These are phyloP conservation scores for Scomberomorus guttatus DNA, from an alignment of 2,797 vertebrate genomes.

Conservation along the genomic window DNA sequence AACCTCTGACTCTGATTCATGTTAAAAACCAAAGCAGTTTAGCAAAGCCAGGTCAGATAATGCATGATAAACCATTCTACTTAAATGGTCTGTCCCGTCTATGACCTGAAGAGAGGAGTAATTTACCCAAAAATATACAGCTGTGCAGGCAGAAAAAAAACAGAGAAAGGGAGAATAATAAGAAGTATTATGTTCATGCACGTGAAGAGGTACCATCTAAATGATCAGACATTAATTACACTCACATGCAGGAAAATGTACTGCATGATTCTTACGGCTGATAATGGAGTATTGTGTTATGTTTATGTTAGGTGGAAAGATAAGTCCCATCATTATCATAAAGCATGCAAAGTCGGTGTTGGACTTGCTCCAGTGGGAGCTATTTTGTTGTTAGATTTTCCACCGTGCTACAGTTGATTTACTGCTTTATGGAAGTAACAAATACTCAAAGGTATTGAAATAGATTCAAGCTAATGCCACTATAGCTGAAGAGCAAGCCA, in stretches of 20 bases:
- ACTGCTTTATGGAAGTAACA: conserved; percentile 62
- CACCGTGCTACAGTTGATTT: conserved; percentile 69
- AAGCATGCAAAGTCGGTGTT: conserved; percentile 53
- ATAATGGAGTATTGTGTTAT: conserved; percentile 61
- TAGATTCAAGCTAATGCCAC: conserved; percentile 63
- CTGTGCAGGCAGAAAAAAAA: not conserved
- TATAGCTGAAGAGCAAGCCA: conserved; percentile 47
- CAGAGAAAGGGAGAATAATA: not conserved
- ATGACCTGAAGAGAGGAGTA: conserved; percentile 2
- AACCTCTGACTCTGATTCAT: conserved; percentile 1
- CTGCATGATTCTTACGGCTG: conserved; percentile 32
- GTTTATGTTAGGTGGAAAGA: conserved; percentile 59
- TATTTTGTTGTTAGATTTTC: conserved; percentile 66
- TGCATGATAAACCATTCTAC: not conserved
- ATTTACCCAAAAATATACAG: not conserved
- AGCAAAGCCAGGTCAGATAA: conserved; percentile 13
- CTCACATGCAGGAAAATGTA: conserved; percentile 23
- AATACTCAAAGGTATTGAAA: conserved; percentile 76
- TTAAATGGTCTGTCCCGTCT: conserved; percentile 1
- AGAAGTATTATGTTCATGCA: conserved; percentile 6
- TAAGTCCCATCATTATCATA: conserved; percentile 65
- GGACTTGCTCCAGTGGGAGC: conserved; percentile 64
- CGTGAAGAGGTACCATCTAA: conserved; percentile 26
- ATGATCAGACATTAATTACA: conserved; percentile 54
- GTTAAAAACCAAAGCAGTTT: not conserved